Conservation (phyloP, 2,888 invertebrate species). For the Galeopsomyia nigrocyanea region DNA sequence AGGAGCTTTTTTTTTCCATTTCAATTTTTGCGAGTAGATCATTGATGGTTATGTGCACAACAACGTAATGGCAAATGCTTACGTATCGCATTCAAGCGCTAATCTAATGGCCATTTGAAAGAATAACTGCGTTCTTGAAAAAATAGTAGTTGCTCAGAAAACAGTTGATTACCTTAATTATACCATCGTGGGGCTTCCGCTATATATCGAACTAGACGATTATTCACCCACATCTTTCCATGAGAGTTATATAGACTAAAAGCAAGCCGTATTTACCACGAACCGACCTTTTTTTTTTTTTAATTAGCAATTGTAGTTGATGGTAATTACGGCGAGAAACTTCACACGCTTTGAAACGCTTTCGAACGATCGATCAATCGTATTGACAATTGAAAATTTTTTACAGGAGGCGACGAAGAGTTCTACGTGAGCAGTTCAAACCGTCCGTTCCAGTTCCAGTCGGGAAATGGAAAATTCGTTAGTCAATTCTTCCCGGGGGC, state of each 20-base stretch:
- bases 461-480: constrained; percentile 70
- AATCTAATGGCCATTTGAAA: too few relatives aligned
- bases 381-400: neutral
- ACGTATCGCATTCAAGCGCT: too few relatives aligned
- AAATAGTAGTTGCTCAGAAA: too few relatives aligned
- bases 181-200: too few relatives aligned
- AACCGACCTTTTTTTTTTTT: neutral
- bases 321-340: too few relatives aligned
- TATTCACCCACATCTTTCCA: too few relatives aligned
- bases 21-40: neutral
- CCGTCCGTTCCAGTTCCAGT: constrained; percentile 76
- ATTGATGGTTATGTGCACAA: neutral
- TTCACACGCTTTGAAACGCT: too few relatives aligned
- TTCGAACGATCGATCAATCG: neutral
- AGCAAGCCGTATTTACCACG: too few relatives aligned
- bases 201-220: too few relatives aligned
- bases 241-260: neutral
- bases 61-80: neutral
- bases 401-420: constrained; percentile 72
- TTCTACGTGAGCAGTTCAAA: constrained; percentile 82
- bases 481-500: constrained; percentile 83
- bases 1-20: neutral
- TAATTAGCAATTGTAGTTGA: too few relatives aligned
- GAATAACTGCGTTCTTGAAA: too few relatives aligned
- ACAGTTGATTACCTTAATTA: too few relatives aligned